A percentile compares a stretch with the other conserved stretches of the same genome.
These are phyloP conservation scores for Microplitis deprimator DNA, from an alignment of 2,888 invertebrate genomes.

Conservation along the genomic window DNA sequence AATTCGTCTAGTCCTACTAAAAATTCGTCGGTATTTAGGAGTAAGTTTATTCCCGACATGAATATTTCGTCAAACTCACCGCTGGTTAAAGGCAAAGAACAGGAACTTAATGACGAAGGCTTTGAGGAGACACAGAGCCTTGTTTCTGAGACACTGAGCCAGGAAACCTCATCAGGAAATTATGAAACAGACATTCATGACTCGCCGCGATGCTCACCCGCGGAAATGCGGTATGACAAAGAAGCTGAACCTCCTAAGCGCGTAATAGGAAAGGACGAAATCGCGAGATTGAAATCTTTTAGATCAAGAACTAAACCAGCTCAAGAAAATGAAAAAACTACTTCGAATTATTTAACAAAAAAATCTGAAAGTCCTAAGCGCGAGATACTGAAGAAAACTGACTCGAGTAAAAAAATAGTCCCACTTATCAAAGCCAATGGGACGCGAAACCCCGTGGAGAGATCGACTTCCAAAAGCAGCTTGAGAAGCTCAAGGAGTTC, in stretches of 20 bases:
- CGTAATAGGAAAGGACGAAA: slow-evolving; percentile 51
- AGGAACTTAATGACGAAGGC: slow-evolving; percentile 89
- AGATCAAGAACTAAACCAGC: slow-evolving; percentile 47
- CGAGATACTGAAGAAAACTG: slow-evolving; percentile 49
- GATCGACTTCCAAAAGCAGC: slow-evolving; percentile 85
- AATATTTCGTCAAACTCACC: slow-evolving; percentile 71
- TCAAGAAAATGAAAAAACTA: slow-evolving; percentile 55
- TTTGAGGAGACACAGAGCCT: slow-evolving; percentile 92
- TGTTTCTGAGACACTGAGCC: slow-evolving; percentile 88
- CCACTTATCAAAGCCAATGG: slow-evolving; percentile 33
- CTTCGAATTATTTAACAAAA: slow-evolving; percentile 61
- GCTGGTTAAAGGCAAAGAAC: slow-evolving; percentile 72
- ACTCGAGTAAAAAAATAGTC: slow-evolving; percentile 47
- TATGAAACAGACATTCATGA: slow-evolving; percentile 77
- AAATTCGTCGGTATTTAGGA: slow-evolving; percentile 52
- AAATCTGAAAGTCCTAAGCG: slow-evolving; percentile 59
- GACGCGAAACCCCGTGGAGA: slow-evolving; percentile 76
- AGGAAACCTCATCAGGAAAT: slow-evolving; percentile 86
- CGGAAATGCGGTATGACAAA: slow-evolving; percentile 55
- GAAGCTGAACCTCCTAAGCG: slow-evolving; percentile 40
- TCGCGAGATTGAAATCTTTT: slow-evolving; percentile 47
- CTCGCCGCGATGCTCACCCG: slow-evolving; percentile 68
- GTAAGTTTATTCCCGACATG: slow-evolving; percentile 70
- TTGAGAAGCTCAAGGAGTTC: slow-evolving; percentile 88
- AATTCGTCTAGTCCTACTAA: slow-evolving; percentile 11